Evolutionary conservation across 1,140 invertebrate species (phyloP).

Genomic region (Pachyrhynchus sulphureomaculatus): DNA sequence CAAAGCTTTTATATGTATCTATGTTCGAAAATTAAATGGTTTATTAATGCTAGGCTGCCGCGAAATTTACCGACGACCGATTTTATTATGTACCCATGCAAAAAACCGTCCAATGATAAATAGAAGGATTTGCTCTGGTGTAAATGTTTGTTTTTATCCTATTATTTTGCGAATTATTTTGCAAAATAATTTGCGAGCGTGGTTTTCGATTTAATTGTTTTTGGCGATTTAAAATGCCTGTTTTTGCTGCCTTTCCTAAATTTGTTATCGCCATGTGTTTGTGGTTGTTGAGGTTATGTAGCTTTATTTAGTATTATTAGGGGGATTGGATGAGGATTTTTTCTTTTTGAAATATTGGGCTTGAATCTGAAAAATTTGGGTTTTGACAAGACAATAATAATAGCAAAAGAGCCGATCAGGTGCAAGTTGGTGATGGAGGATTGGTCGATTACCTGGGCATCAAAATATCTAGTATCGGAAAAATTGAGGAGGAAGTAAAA

Average conservation of each 20-base stretch:
- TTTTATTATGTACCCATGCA: slow-evolving; percentile 2
- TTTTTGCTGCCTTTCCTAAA: neutral
- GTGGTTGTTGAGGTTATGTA: neutral
- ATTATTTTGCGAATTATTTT: no score
- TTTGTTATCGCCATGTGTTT: neutral
- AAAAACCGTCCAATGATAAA: neutral
- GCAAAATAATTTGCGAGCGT: neutral
- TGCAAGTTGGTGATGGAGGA: no score
- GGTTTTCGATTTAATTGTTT: slow-evolving; percentile 1
- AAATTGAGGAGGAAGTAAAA: no score
- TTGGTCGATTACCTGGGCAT: no score
- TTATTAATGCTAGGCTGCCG: slow-evolving; percentile 1
- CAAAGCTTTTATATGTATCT: no score
- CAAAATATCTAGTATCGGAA: no score
- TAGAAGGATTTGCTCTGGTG: neutral
- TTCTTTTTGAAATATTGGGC: no score
- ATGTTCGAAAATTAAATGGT: neutral
- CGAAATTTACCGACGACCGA: neutral
- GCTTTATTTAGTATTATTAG: neutral
- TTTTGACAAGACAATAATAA: no score
- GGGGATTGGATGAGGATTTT: no score
- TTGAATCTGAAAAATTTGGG: no score
- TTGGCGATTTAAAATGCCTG: neutral
- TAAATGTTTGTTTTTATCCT: neutral
- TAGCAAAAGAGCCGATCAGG: no score